Conservation (phyloP, 2,113 vertebrate species). For the Xenus cinereus region DNA sequence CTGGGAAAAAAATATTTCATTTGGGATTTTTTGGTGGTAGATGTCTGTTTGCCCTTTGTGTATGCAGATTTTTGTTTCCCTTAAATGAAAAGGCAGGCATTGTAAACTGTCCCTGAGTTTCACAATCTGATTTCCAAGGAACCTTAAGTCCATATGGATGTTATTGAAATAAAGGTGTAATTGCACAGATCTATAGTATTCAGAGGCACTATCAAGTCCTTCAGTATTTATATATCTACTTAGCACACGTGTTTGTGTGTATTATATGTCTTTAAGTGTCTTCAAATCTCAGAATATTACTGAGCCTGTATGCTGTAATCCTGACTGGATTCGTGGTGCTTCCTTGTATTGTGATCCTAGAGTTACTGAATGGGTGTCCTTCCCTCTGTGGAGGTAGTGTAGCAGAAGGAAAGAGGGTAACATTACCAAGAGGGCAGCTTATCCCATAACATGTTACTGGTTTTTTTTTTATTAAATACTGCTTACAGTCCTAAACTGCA, state of each 20-base stretch:
- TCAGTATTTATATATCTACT: background rate
- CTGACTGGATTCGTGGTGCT: background rate
- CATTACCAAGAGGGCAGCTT: background rate
- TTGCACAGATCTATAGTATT: background rate
- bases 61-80: background rate
- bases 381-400: background rate
- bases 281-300: background rate
- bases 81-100: background rate
- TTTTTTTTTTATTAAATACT: background rate
- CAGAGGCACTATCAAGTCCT: background rate
- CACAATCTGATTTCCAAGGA: background rate
- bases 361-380: background rate
- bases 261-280: background rate
- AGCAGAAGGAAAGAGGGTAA: background rate
- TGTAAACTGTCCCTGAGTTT: background rate
- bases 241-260: background rate
- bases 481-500: background rate
- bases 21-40: background rate
- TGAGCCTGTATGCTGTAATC: background rate
- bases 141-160: background rate
- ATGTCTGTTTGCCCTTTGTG: background rate
- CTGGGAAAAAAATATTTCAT: background rate
- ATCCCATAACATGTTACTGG: background rate
- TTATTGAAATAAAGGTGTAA: background rate
- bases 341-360: background rate